Percentiles rank a stretch among this genome's conserved stretches.
Conservation (phyloP, 2,888 invertebrate species). For the Drosophila parthenogenetica region DNA sequence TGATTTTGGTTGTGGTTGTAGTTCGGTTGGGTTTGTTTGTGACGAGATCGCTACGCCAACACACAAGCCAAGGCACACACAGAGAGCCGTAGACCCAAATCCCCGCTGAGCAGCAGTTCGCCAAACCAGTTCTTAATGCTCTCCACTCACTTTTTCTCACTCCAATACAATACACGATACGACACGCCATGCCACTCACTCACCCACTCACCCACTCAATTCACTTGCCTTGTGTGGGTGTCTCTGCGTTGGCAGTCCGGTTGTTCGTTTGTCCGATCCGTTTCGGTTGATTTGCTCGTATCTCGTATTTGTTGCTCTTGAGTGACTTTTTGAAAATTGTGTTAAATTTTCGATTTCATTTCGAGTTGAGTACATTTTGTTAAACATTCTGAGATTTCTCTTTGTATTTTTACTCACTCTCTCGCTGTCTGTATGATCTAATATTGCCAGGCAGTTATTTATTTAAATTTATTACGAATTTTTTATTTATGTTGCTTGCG, state of each 20-base stretch:
- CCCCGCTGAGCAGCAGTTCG: slow-evolving; percentile 39
- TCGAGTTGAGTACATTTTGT: slow-evolving; percentile 48
- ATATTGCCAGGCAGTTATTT: slow-evolving; percentile 78
- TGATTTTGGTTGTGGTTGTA: not conserved
- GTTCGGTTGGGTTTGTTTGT: not conserved
- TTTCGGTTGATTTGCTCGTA: slow-evolving; percentile 20
- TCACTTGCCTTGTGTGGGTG: slow-evolving; percentile 70
- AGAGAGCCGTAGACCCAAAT: slow-evolving; percentile 27
- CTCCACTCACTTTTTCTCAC: slow-evolving; percentile 35
- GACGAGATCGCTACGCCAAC: slow-evolving; percentile 37
- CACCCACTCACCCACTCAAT: slow-evolving; percentile 57
- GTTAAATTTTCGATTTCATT: slow-evolving; percentile 71
- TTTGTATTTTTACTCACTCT: slow-evolving; percentile 11
- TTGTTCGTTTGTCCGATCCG: slow-evolving; percentile 22
- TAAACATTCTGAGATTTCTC: slow-evolving; percentile 40
- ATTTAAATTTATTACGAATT: slow-evolving; percentile 80
- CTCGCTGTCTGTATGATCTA: slow-evolving; percentile 62
- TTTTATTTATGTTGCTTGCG: slow-evolving; percentile 72
- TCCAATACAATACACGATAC: slow-evolving; percentile 21
- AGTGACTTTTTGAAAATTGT: slow-evolving; percentile 53
- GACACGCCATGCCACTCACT: slow-evolving; percentile 13
- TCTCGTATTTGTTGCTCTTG: slow-evolving; percentile 48
- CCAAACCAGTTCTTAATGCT: slow-evolving; percentile 67
- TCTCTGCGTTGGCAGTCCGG: slow-evolving; percentile 63
- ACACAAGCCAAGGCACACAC: slow-evolving; percentile 47